Percentiles rank a stretch among this genome's conserved stretches.
Evolutionary conservation across 2,797 vertebrate species (phyloP).

Genomic region (Triplophysa bombifrons): DNA sequence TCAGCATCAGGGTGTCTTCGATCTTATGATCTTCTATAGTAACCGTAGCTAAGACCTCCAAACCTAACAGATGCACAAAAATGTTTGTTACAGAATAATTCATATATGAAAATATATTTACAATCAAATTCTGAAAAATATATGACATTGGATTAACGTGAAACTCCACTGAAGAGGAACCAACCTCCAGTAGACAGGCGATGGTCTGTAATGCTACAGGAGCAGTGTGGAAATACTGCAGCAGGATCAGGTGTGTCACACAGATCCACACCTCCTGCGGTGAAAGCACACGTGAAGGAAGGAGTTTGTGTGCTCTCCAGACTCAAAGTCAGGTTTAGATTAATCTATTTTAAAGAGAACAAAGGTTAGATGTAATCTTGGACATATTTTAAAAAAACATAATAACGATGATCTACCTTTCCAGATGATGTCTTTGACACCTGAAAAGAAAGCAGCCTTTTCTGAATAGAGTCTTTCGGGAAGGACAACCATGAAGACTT

Average conservation of each 20-base stretch:
- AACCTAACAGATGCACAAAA: constrained; percentile 43
- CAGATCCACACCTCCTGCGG: fast-evolving
- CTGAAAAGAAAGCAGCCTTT: constrained; percentile 63
- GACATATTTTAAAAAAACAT: not conserved
- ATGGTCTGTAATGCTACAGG: constrained; percentile 52
- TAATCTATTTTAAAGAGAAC: constrained; percentile 56
- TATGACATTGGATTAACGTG: not conserved
- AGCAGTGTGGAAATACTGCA: constrained; percentile 67
- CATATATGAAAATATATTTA: not conserved
- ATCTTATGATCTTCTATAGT: constrained; percentile 30
- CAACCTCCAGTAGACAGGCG: constrained; percentile 58
- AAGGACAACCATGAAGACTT: constrained; percentile 68
- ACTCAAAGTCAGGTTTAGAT: constrained; percentile 55
- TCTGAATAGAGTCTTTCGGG: constrained; percentile 55
- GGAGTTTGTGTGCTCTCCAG: not conserved
- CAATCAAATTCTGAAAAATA: not conserved
- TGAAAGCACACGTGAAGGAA: constrained; percentile 62
- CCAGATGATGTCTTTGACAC: not conserved
- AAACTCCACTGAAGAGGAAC: constrained; percentile 6
- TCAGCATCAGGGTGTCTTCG: constrained; percentile 51
- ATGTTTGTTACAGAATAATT: not conserved
- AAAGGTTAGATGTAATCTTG: not conserved
- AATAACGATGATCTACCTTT: constrained; percentile 53
- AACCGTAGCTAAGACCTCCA: constrained; percentile 35
- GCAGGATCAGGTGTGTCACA: not conserved